Evolutionary conservation across 2,797 vertebrate species (phyloP).

Genomic region (Melanotaenia parkinsoni): DNA sequence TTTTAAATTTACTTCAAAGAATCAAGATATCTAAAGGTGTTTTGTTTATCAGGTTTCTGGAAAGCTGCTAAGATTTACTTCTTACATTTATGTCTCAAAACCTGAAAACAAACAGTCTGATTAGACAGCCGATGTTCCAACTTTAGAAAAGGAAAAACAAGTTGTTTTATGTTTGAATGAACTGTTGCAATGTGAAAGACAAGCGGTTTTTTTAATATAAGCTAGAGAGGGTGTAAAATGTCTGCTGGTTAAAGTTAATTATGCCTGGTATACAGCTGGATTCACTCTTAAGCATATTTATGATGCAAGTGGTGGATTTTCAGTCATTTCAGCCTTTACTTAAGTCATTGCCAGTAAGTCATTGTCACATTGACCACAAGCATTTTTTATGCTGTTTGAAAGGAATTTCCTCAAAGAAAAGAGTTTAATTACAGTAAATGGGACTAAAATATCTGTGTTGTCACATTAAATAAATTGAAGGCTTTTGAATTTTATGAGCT

Average conservation of each 20-base stretch:
- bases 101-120: neutral
- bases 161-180: neutral
- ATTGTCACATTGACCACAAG: neutral
- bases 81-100: neutral
- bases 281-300: neutral
- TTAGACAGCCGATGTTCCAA: neutral
- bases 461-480: neutral
- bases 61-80: neutral
- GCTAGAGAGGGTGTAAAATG: neutral
- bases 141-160: neutral
- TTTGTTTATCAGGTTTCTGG: neutral
- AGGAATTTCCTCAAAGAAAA: neutral
- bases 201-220: neutral
- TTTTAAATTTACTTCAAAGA: too few species aligned
- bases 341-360: neutral
- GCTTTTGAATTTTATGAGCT: neutral
- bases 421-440: neutral
- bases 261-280: neutral
- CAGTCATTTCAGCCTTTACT: neutral
- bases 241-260: neutral
- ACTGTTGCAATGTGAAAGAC: neutral
- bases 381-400: neutral
- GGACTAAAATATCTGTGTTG: neutral
- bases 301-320: neutral
- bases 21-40: neutral